Percentiles rank a stretch among this genome's conserved stretches.
Conservation (phyloP, 2,888 invertebrate species). For the Hoplodrina blanda region DNA sequence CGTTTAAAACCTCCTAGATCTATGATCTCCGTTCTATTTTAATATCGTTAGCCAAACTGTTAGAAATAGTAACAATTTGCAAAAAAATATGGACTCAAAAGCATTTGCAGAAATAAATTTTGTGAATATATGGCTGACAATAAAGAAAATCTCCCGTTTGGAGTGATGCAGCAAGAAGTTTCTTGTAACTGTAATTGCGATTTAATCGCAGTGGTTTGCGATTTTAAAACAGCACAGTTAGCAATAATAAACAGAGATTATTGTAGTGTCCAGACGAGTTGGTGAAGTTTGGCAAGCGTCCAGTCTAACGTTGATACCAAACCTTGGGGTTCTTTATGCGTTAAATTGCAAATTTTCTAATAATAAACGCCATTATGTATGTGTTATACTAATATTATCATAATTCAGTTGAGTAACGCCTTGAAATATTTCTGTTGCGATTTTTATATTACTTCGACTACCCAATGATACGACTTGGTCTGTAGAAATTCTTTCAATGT, state of each 20-base stretch:
- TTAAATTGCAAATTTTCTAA: constrained; percentile 70
- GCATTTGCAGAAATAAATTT: constrained; percentile 40
- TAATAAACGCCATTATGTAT: constrained; percentile 64
- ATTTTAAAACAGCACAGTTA: constrained; percentile 71
- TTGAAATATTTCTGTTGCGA: constrained; percentile 53
- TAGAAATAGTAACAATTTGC: constrained; percentile 19
- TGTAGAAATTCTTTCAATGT: constrained; percentile 15
- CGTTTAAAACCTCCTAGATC: not conserved
- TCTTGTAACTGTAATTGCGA: constrained; percentile 53
- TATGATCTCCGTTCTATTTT: constrained; percentile 38
- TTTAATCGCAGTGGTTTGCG: constrained; percentile 67
- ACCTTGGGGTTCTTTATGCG: constrained; percentile 77
- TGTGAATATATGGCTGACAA: constrained; percentile 27
- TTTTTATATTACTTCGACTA: constrained; percentile 43
- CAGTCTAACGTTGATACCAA: constrained; percentile 73
- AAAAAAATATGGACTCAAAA: constrained; percentile 38
- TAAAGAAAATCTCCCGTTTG: constrained; percentile 31
- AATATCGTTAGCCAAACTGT: constrained; percentile 26
- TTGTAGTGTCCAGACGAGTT: constrained; percentile 76
- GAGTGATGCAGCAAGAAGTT: constrained; percentile 42
- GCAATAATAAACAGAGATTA: constrained; percentile 77
- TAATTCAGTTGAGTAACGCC: constrained; percentile 49
- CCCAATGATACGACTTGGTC: constrained; percentile 4
- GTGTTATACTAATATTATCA: constrained; percentile 55
- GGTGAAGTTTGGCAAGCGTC: constrained; percentile 76